phyloP scores from a whole-genome alignment of 2,113 vertebrate species.

The Corvus cornix region DNA sequence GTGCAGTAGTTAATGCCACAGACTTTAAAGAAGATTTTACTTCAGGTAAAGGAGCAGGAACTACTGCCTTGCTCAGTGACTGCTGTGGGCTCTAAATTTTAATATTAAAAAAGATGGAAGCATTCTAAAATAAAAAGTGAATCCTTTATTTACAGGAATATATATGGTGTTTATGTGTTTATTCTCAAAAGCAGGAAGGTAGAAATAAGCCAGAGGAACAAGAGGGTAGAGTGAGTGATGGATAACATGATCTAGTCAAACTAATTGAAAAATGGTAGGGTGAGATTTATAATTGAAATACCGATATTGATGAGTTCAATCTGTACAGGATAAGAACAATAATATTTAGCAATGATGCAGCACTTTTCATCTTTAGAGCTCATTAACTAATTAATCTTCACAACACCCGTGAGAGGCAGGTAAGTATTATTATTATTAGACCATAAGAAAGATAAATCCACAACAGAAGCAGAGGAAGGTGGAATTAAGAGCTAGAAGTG shows the following conservation, averaged over 20 bases:
- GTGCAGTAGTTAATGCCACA: not conserved
- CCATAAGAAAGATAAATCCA: slow-evolving; percentile 50
- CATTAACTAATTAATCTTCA: slow-evolving; percentile 68
- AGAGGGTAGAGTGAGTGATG: slow-evolving; percentile 27
- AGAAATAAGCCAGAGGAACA: slow-evolving; percentile 33
- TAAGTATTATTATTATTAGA: slow-evolving; percentile 61
- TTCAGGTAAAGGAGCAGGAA: not conserved
- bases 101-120: not conserved
- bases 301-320: slow-evolving; percentile 38
- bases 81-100: not conserved
- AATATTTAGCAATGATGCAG: slow-evolving; percentile 63
- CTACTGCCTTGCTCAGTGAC: not conserved
- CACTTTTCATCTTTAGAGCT: slow-evolving; percentile 58
- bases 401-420: slow-evolving; percentile 56
- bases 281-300: slow-evolving; percentile 43
- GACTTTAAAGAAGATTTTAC: not conserved
- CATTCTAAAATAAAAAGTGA: not conserved
- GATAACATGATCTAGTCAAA: slow-evolving; percentile 50
- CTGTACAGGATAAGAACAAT: slow-evolving; percentile 38
- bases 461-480: slow-evolving; percentile 7
- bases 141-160: not conserved
- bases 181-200: slow-evolving; percentile 26
- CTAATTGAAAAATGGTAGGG: slow-evolving; percentile 46
- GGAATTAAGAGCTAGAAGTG: slow-evolving; percentile 21
- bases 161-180: not conserved